Evolutionary conservation across 2,888 invertebrate species (phyloP), one percentile per base, ranked within the genome.

Genomic region (Sphinx pinastri): DNA sequence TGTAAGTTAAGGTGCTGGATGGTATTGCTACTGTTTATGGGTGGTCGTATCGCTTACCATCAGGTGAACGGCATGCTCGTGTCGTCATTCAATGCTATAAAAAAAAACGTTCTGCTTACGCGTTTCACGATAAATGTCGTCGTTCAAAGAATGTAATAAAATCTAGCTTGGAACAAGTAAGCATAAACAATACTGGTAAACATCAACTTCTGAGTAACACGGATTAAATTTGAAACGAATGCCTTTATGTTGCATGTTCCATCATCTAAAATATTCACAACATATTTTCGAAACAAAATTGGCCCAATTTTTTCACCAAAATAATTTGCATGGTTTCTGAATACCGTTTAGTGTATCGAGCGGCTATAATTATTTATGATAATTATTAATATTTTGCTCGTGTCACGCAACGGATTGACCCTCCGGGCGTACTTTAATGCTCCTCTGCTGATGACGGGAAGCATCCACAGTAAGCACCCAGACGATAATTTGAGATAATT

Each of bases 401-500:
- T 90, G 91, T 91, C 92, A 92, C 90, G 92, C 92, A 82, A 92
- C 74, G 77, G 73, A 73, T 75, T 76, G 70, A 70, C 77, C 82
- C 88, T 79, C 76, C 70, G 80, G 91, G 87, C 81, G 76, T 71
- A 66, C 78, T 80, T 83, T 86, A 86, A 87, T 87, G 87, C 82
- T 82, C 75, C 76, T 72, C 71, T 80, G 74, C 82, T 84, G 87
- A 81, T 84, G 87, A 88, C 86, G 86, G 84, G 87, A 84, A 86
- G 85, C 84, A 74, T 81, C 83, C 80, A 82, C 84, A 81, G 87
- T 86, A 87, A 87, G 87, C 84, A 83, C 81, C 78, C 79, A 77
- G 76, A 86, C 86, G 91, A 93, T 93, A 94, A 93, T 94, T 93
- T 89, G 87, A 85, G 84, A 87, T 89, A 92, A 93, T 93, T 94